Evolutionary conservation across 2,113 vertebrate genomes (phyloP).

Genomic region (Cardinalis cardinalis): DNA sequence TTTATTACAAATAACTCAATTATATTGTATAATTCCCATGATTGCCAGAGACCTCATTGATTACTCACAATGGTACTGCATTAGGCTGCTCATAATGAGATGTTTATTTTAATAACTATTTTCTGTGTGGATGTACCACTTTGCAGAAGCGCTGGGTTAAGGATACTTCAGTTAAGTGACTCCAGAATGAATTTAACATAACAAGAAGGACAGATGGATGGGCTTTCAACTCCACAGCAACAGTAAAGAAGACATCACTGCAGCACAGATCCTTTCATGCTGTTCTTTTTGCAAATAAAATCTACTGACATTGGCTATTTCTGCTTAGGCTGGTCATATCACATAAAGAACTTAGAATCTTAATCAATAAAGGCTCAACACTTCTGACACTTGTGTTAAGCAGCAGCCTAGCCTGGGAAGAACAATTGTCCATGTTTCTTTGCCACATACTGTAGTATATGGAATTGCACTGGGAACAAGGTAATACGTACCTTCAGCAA

Average conservation of each 20-base stretch:
- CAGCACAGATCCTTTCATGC: background rate
- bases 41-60: conserved; percentile 40
- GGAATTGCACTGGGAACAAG: background rate
- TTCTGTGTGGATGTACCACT: conserved; percentile 1
- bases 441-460: background rate
- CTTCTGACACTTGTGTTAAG: background rate
- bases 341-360: background rate
- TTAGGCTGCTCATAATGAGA: conserved; percentile 25
- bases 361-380: background rate
- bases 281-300: conserved; percentile 30
- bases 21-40: conserved; percentile 12
- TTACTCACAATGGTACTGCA: conserved; percentile 27
- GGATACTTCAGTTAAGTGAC: conserved; percentile 47
- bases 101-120: conserved; percentile 56
- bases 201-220: conserved; percentile 28
- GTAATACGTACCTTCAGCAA: background rate
- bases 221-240: conserved; percentile 6
- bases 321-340: background rate
- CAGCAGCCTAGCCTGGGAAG: background rate
- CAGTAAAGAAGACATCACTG: conserved; percentile 15
- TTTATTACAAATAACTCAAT: conserved; percentile 7
- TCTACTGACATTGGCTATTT: background rate
- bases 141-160: conserved; percentile 47
- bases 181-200: conserved; percentile 41
- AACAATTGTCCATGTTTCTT: background rate